A percentile compares a stretch with the other conserved stretches of the same genome.
Evolutionary conservation across 2,888 invertebrate genomes (phyloP).

Genomic region (Mycalesis mineus): DNA sequence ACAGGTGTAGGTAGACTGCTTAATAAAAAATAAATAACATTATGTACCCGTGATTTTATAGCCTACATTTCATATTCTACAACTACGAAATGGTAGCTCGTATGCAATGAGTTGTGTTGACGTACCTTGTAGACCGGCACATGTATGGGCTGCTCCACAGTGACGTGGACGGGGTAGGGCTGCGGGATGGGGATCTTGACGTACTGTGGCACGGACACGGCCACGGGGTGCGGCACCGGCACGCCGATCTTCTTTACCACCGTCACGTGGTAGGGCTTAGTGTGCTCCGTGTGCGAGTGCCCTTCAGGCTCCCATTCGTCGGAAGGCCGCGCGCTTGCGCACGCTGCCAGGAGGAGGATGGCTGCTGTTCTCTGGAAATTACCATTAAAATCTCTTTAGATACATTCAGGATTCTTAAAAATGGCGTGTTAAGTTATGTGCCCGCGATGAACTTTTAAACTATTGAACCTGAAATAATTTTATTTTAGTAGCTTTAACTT

Average conservation of each 20-base stretch:
- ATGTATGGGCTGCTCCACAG: slow-evolving; percentile 84
- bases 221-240: slow-evolving; percentile 85
- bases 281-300: slow-evolving; percentile 82
- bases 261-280: slow-evolving; percentile 83
- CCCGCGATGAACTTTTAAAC: no score
- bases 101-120: neutral
- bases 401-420: no score
- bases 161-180: slow-evolving; percentile 85
- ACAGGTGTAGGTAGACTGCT: no score
- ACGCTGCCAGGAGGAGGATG: slow-evolving; percentile 52
- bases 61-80: no score
- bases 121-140: slow-evolving; percentile 83
- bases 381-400: no score
- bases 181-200: slow-evolving; percentile 85
- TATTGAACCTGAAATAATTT: no score
- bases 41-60: no score
- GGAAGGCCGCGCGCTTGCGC: slow-evolving; percentile 54
- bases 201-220: slow-evolving; percentile 83
- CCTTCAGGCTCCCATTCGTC: slow-evolving; percentile 75
- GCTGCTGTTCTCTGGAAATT: slow-evolving; percentile 64
- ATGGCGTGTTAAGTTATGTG: no score
- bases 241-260: slow-evolving; percentile 85
- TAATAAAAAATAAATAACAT: no score
- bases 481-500: no score
- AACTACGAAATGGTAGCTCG: no score